phyloP scores from a whole-genome alignment of 1,140 invertebrate genomes.

The Drosophila neocordata region DNA sequence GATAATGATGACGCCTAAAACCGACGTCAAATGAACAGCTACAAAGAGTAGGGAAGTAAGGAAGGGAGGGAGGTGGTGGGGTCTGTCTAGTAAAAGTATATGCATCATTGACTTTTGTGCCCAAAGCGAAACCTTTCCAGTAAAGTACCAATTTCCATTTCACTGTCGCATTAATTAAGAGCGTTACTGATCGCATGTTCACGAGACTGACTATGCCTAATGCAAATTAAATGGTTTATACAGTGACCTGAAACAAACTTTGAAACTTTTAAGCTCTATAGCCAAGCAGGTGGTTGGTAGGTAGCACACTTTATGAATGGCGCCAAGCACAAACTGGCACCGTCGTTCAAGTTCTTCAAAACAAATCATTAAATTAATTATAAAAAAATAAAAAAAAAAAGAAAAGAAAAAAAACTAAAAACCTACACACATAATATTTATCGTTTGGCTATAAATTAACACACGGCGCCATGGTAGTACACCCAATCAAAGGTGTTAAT shows the following conservation, averaged over 20 bases:
- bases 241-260: slow-evolving; percentile 43
- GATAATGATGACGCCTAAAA: slow-evolving; percentile 5
- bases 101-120: slow-evolving; percentile 45
- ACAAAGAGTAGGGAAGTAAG: slow-evolving; percentile 1
- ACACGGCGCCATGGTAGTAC: slow-evolving; percentile 51
- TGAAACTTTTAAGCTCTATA: slow-evolving; percentile 37
- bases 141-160: slow-evolving; percentile 39
- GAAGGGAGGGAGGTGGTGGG: too few species aligned
- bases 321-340: slow-evolving; percentile 73
- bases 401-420: slow-evolving; percentile 1
- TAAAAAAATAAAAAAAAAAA: slow-evolving; percentile 28
- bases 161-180: slow-evolving; percentile 53
- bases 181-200: slow-evolving; percentile 9
- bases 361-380: slow-evolving; percentile 60
- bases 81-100: background rate
- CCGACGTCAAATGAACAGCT: slow-evolving; percentile 17
- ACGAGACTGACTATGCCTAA: slow-evolving; percentile 28
- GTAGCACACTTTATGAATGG: slow-evolving; percentile 62
- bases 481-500: slow-evolving; percentile 56
- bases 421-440: slow-evolving; percentile 31
- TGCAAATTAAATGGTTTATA: slow-evolving; percentile 24
- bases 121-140: slow-evolving; percentile 19
- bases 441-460: slow-evolving; percentile 54
- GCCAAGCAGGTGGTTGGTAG: slow-evolving; percentile 26
- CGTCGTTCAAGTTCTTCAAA: slow-evolving; percentile 63